A percentile compares a stretch with the other conserved stretches of the same genome.
These are phyloP conservation scores for Orchesella cincta DNA, from an alignment of 1,140 invertebrate genomes.

Conservation along the genomic window DNA sequence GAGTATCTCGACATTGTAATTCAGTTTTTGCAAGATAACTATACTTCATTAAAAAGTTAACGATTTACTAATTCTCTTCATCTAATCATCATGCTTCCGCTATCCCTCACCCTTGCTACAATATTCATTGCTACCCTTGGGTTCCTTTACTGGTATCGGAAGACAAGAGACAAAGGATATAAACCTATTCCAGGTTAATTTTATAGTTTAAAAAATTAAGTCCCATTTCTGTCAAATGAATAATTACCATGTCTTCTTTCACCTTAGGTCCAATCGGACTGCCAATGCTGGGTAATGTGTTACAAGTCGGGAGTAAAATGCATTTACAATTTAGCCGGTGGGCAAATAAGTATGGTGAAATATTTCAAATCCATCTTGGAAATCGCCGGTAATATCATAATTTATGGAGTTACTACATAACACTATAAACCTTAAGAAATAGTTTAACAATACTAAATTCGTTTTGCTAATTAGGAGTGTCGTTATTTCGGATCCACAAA, in stretches of 20 bases:
- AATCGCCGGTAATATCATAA: neutral
- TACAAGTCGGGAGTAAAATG: neutral
- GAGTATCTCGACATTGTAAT: too few relatives aligned
- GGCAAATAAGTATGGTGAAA: slow-evolving; percentile 4
- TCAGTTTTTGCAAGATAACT: too few relatives aligned
- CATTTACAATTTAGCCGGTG: neutral
- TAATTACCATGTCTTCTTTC: too few relatives aligned
- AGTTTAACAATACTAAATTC: too few relatives aligned
- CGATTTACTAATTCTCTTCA: too few relatives aligned
- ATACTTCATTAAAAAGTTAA: too few relatives aligned
- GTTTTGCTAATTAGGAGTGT: neutral
- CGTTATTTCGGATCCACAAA: neutral
- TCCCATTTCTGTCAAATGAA: too few relatives aligned
- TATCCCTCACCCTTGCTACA: neutral
- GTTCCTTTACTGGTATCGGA: neutral
- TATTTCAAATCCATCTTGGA: neutral
- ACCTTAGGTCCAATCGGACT: slow-evolving; percentile 1
- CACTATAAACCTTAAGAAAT: too few relatives aligned
- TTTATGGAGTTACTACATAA: too few relatives aligned
- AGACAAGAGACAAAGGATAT: neutral
- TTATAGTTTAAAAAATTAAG: neutral
- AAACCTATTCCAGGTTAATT: slow-evolving; percentile 6
- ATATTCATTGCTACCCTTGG: neutral
- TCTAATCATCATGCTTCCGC: neutral
- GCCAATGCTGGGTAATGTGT: neutral